Evolutionary conservation across 37 sponge, comb jelly and placozoan genomes (phyloP), one percentile per base, ranked within the genome.

Genomic region (Chondrilla cf. caribensis): DNA sequence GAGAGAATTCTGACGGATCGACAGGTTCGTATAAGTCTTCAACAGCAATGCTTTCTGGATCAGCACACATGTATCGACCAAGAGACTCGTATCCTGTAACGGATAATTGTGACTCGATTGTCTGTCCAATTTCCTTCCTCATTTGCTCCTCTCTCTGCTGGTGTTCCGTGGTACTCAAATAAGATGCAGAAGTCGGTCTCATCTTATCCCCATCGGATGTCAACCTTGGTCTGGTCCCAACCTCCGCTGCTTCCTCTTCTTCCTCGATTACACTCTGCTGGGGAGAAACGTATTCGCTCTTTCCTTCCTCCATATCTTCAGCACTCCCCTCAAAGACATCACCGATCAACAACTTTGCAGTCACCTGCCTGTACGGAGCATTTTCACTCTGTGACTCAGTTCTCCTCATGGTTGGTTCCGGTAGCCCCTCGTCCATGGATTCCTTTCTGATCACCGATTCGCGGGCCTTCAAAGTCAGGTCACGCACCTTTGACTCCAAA

Each of bases 11-110:
- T 11, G 76, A 32, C 2, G 76, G 76, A 37, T 73, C 6, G 38
- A 73, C 76, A 3, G 76, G 76, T 25, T 40, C 41, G 25, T 73
- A 73, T 21, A 73, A 25, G 11, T 73, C 76, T 38, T 73, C 44
- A n/a, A 25, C 41, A 9, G 76, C 6, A 18, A 73, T 73, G 17
- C 11, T 43, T 41, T 40, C 44, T 1, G 15, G 15, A 1, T 67
- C 29, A 14, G 51, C 51, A 47, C 11, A 47, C 11, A 6, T 47
- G 64, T n/a, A 62, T 6, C 6, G 4, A 29, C 15, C 29, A 32
- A 73, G 14, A 32, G 76, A 41, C 22, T 73, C 76, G 36, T 73
- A 73, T 11, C 24, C 76, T 40, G 44, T 43, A 1, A n/a, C 36
- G 2, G 41, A n/a, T 5, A 36, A 39, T 38, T n/a, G 29, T 5